These are phyloP conservation scores for Philonicus albiceps DNA, from an alignment of 2,888 invertebrate species.

Conservation along the genomic window DNA sequence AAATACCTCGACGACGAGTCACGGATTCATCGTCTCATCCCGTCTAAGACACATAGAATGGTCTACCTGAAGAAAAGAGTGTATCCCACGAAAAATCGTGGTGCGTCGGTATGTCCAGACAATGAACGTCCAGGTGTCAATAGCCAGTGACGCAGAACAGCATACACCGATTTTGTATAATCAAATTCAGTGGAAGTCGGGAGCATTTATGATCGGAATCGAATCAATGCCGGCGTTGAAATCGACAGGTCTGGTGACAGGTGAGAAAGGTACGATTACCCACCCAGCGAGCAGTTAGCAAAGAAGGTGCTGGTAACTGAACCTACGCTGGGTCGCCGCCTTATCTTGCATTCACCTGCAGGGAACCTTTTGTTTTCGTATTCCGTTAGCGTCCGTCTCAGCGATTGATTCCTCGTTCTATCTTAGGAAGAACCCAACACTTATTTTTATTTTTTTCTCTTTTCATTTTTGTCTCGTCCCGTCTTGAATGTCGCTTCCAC, in stretches of 20 bases:
- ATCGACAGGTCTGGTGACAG: neutral
- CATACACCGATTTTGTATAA: neutral
- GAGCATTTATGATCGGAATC: neutral
- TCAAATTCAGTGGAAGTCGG: neutral
- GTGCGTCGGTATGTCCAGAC: neutral
- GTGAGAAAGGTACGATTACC: neutral
- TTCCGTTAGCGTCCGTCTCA: neutral
- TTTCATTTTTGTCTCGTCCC: neutral
- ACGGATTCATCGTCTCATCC: neutral
- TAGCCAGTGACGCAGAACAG: neutral
- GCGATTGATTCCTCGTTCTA: neutral
- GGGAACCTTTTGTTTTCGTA: constrained; percentile 8
- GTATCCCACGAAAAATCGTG: neutral
- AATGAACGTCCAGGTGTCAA: neutral
- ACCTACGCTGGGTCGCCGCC: neutral
- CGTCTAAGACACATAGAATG: neutral
- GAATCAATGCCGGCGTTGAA: neutral
- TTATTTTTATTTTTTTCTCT: neutral
- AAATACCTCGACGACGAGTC: neutral
- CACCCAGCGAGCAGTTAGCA: neutral
- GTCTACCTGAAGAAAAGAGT: neutral
- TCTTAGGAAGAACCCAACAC: neutral
- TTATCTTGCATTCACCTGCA: constrained; percentile 4
- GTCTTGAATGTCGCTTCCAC: neutral
- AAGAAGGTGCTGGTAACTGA: neutral